phyloP scores from a whole-genome alignment of 2,113 vertebrate genomes.

The Solea senegalensis region DNA sequence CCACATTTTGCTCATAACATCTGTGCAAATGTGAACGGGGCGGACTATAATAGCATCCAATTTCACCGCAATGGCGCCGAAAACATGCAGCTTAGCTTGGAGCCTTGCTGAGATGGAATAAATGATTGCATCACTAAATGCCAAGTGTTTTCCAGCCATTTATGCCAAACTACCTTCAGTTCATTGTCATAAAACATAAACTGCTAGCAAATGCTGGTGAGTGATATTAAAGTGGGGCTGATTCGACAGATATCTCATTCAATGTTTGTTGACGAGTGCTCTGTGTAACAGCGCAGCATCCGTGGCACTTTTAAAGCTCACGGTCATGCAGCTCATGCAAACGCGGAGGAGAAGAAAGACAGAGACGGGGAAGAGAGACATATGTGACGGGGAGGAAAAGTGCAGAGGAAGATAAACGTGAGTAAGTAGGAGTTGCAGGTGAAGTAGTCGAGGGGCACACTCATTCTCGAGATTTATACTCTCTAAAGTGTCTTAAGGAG shows the following conservation, averaged over 20 bases:
- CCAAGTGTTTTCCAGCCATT: constrained; percentile 53
- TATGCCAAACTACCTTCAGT: constrained; percentile 40
- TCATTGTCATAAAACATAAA: constrained; percentile 37
- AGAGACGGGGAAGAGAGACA: background rate
- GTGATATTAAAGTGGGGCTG: background rate
- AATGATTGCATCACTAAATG: constrained; percentile 59
- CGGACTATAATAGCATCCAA: constrained; percentile 33
- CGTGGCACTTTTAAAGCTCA: constrained; percentile 3
- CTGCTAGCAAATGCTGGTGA: constrained; percentile 19
- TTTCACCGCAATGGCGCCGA: constrained; percentile 44
- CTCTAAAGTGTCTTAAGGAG: constrained; percentile 21
- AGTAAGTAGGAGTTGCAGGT: background rate
- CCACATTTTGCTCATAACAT: background rate
- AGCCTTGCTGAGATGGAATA: constrained; percentile 56
- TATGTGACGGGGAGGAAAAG: background rate
- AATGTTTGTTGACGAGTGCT: constrained; percentile 12
- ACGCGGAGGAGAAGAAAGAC: background rate
- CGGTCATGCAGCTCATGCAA: constrained; percentile 18
- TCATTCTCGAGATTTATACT: constrained; percentile 15
- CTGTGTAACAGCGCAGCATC: background rate
- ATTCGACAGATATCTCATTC: constrained; percentile 12
- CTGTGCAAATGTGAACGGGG: constrained; percentile 3
- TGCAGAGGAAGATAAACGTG: background rate
- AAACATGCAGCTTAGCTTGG: constrained; percentile 49
- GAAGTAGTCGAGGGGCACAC: constrained; percentile 4